Base-by-base conservation (phyloP, 2,113 vertebrate species). In the Pipa parva region DNA sequence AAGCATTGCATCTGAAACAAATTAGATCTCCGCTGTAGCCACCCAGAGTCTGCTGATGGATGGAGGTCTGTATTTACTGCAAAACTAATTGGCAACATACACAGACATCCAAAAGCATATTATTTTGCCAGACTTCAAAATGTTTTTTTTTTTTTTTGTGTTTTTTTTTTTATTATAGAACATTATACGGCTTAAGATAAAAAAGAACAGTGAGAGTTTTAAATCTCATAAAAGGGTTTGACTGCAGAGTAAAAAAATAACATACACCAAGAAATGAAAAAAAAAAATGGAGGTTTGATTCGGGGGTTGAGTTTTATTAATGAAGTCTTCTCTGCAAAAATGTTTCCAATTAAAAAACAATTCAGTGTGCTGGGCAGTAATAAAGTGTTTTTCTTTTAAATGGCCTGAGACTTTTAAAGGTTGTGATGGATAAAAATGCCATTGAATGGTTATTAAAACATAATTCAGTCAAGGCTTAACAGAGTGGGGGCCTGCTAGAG, bases 21-120 rank as follows among this genome's bases (percentile, higher is more conserved):
- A 97, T 98, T 97, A 97, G 89, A 88, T 90, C 89, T 64, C 71
- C 75, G 78, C 90, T 92, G 90, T 92, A 95, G 90, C 94, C 93
- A 96, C 94, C 95, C 93, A 96, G 93, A 93, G 92, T 92, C 90
- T 89, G 85, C 90, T 94, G 95, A 97, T 94, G 92, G 94, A 97
- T 96, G 90, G 91, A 88, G 90, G 89, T 91, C 91, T 89, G 88
- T 88, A 92, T 95, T 94, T 97, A 95, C 92, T 89, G 93, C 93
- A 89, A 82, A 91, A 90, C 91, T 97, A 98, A 98, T 97, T 97
- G 95, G 92, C 93, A 95, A 95, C 91, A 93, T 92, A 91, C 92
- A 92, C 89, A 91, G 80, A 90, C 84, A 85, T 88, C 85, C 81
- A 81, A 89, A 87, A 89, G 82, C 82, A 74, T 85, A 87, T 89